phyloP scores from a whole-genome alignment of 2,888 invertebrate species.

The Xylota segnis region DNA sequence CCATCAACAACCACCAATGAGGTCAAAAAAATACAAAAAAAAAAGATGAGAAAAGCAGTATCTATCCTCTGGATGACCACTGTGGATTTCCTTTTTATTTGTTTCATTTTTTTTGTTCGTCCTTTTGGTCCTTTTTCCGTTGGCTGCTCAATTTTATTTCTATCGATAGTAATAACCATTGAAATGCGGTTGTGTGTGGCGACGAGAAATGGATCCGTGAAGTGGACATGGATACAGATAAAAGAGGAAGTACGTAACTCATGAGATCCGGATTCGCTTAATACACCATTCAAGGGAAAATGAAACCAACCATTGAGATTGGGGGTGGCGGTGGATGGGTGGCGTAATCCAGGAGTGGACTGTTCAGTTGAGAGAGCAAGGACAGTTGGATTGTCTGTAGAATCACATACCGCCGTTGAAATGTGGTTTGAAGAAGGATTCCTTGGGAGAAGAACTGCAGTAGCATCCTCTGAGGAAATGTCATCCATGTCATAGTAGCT shows the following conservation, averaged over 20 bases:
- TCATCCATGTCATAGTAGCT: too few species aligned
- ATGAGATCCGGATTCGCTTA: conserved; percentile 67
- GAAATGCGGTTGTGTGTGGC: conserved; percentile 47
- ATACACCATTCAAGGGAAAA: conserved; percentile 62
- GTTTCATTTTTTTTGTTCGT: conserved; percentile 47
- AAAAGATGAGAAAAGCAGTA: conserved; percentile 35
- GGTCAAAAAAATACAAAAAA: conserved; percentile 31
- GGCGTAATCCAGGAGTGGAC: conserved; percentile 44
- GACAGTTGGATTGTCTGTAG: too few species aligned
- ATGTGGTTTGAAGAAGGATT: too few species aligned
- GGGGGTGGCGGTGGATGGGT: background rate
- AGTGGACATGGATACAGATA: conserved; percentile 53
- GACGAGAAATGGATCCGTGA: conserved; percentile 60
- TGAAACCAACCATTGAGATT: conserved; percentile 38
- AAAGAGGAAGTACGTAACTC: conserved; percentile 70
- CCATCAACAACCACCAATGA: conserved; percentile 72
- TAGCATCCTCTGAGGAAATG: too few species aligned
- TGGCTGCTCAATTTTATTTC: conserved; percentile 74
- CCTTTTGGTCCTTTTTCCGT: conserved; percentile 23
- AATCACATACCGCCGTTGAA: too few species aligned
- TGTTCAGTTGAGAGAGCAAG: background rate
- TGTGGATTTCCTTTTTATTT: conserved; percentile 75
- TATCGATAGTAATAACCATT: conserved; percentile 71
- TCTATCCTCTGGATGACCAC: conserved; percentile 69
- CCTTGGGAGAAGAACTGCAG: too few species aligned